Conservation (phyloP, 30 jellyfish, hydroid and myxozoan species). For the Sanderia malayensis region DNA sequence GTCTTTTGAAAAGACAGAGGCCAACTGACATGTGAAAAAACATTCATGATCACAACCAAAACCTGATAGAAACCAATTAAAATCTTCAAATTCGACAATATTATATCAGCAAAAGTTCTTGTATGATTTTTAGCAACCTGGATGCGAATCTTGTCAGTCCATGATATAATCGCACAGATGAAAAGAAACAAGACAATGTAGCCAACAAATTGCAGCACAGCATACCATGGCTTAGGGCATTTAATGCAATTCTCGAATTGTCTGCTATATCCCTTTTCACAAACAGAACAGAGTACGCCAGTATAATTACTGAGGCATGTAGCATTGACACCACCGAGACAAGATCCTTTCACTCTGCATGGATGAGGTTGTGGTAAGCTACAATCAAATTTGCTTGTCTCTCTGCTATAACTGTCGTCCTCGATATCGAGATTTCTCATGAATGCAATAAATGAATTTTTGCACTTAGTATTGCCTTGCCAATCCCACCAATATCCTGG, state of each 20-base stretch:
- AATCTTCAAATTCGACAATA: conserved; percentile 51
- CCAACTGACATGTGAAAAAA: conserved; percentile 36
- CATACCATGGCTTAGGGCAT: conserved; percentile 28
- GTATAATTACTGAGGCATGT: conserved; percentile 27
- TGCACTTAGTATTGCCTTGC: neutral
- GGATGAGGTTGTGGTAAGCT: conserved; percentile 35
- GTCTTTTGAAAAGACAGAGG: conserved; percentile 22
- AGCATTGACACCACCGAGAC: conserved; percentile 55
- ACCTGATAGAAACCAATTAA: conserved; percentile 53
- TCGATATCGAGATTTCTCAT: conserved; percentile 24
- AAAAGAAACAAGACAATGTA: conserved; percentile 13
- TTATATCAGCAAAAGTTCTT: conserved; percentile 57
- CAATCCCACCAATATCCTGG: conserved; percentile 40
- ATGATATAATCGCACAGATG: conserved; percentile 27
- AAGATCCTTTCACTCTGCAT: conserved; percentile 48
- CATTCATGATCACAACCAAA: conserved; percentile 14
- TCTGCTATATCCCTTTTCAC: conserved; percentile 14
- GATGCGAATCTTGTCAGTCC: conserved; percentile 36
- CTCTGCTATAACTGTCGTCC: conserved; percentile 12
- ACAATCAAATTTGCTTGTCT: conserved; percentile 12
- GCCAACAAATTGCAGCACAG: conserved; percentile 28
- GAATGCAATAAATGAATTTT: conserved; percentile 17
- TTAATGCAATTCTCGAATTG: conserved; percentile 28
- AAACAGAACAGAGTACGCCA: conserved; percentile 61
- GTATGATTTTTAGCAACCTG: neutral